phyloP scores from a whole-genome alignment of 2,113 vertebrate species.

The Procavia capensis region DNA sequence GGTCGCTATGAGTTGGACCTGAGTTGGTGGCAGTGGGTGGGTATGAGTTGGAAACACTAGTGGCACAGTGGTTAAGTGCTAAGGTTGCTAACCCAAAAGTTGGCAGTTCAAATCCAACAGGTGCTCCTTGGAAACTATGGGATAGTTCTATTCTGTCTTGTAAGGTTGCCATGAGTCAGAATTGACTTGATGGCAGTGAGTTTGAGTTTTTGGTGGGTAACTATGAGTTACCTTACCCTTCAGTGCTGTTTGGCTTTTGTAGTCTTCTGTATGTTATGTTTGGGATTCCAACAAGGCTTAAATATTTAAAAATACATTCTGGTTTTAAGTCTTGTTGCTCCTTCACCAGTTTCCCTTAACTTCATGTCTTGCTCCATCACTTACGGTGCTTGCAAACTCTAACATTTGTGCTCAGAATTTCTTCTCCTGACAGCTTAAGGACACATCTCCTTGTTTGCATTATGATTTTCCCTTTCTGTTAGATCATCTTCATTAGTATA shows the following conservation, averaged over 20 bases:
- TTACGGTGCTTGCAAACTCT: not conserved
- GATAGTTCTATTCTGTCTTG: no score
- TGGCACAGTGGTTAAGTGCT: no score
- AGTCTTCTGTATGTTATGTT: not conserved
- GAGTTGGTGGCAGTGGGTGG: no score
- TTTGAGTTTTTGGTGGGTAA: no score
- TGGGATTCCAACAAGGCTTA: not conserved
- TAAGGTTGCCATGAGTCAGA: no score
- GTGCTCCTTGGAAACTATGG: no score
- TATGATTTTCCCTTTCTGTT: not conserved
- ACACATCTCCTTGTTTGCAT: not conserved
- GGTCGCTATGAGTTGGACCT: no score
- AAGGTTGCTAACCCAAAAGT: no score
- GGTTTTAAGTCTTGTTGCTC: not conserved
- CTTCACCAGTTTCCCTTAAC: not conserved
- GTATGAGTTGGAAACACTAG: no score
- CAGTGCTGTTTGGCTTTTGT: not conserved
- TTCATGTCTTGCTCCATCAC: constrained; percentile 2
- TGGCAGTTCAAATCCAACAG: no score
- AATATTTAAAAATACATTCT: not conserved
- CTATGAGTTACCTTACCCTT: not conserved
- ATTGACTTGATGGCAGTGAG: no score
- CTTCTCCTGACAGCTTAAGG: constrained; percentile 30
- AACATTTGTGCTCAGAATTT: not conserved
- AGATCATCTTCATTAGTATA: not conserved